phyloP scores from a whole-genome alignment of 2,888 invertebrate species.

The Synanthedon vespiformis region DNA sequence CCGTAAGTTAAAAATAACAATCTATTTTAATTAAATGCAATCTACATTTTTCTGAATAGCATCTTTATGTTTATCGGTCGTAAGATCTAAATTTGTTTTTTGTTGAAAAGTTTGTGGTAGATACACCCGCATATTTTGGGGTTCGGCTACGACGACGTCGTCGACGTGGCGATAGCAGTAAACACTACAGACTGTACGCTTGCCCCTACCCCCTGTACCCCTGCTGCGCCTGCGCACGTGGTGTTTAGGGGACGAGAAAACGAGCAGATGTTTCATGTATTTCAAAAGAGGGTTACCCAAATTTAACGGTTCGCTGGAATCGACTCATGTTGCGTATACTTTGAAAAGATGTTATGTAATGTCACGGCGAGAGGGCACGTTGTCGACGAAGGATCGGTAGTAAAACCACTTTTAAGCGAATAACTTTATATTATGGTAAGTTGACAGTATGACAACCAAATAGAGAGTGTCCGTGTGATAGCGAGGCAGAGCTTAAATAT shows the following conservation, averaged over 20 bases:
- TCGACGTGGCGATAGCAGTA: no score
- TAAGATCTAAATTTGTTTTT: slow-evolving; percentile 21
- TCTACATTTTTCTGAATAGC: slow-evolving; percentile 21
- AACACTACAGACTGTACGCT: slow-evolving; percentile 6
- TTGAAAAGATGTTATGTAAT: background rate
- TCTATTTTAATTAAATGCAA: slow-evolving; percentile 43
- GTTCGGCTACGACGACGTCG: slow-evolving; percentile 21
- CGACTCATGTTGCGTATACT: background rate
- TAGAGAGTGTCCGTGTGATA: no score
- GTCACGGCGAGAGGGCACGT: no score
- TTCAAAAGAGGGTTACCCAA: slow-evolving; percentile 27
- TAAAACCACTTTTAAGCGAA: no score
- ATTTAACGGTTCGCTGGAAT: slow-evolving; percentile 6
- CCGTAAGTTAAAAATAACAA: slow-evolving; percentile 64
- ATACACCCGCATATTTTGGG: slow-evolving; percentile 60
- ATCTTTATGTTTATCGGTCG: slow-evolving; percentile 19
- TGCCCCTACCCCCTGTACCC: slow-evolving; percentile 28
- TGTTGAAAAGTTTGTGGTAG: slow-evolving; percentile 11
- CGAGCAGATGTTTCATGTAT: slow-evolving; percentile 51
- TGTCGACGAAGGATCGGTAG: no score
- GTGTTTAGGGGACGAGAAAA: slow-evolving; percentile 31
- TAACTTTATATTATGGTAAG: no score
- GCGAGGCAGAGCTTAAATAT: no score
- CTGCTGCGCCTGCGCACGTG: slow-evolving; percentile 62
- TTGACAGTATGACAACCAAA: no score